Evolutionary conservation across 2,888 invertebrate genomes (phyloP), one percentile per base, ranked within the genome.

Genomic region (Synergus gifuensis): DNA sequence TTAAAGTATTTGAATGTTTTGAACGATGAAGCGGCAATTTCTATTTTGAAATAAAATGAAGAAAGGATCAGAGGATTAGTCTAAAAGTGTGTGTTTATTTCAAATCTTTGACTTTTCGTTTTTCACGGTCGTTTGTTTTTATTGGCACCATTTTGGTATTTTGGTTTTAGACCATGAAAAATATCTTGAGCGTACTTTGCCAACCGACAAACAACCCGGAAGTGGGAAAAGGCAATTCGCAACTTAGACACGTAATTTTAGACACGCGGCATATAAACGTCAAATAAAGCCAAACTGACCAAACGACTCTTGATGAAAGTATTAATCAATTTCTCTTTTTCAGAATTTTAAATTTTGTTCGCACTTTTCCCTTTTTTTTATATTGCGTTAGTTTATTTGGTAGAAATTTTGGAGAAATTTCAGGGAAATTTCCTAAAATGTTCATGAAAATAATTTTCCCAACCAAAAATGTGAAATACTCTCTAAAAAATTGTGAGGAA

Each of bases 91-190:
- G 42, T 66, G 42, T 22, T 62, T 44, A 46, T 28, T 67, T 44
- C 7, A 46, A 46, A 22, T 22, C 14, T 67, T 67, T 46, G 14
- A 22, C 2, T 28, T 67, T 46, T 67, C 66, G 46, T 14, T 18
- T 44, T 49, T 46, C 2, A 46, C 69, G 46, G 46, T 8, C 49
- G 22, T 49, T 73, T 73, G 28, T 73, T 49, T 54, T 73, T 73
- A 73, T 54, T 54, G 73, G 46, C 54, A 73, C 1, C 73, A 73
- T 73, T 62, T 54, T 54, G 16, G 54, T 73, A 46, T n/a, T 73
- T 73, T 1, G 3, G 7, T 73, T 11, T 54, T 4, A 14, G 36
- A 40, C 36, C 28, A 62, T 62, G 22, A 8, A 9, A 73, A 73
- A 73, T 73, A 49, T 12, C 12, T 28, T 3, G 46, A 69, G 28